phyloP scores from a whole-genome alignment of 2,113 vertebrate genomes.

The Mesoclemmys tuberculata region DNA sequence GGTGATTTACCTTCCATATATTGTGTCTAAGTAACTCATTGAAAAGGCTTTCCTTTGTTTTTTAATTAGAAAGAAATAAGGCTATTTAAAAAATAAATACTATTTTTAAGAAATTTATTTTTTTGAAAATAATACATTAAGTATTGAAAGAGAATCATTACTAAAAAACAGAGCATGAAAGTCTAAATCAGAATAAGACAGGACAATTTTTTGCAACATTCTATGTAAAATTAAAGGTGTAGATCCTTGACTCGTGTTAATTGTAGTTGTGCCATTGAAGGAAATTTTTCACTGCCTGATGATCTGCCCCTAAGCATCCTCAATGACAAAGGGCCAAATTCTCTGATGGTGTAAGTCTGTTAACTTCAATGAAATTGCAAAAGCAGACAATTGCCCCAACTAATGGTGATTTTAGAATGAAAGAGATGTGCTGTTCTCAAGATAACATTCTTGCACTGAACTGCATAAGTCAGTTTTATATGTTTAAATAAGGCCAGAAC shows the following conservation, averaged over 20 bases:
- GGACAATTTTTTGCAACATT: too few species aligned
- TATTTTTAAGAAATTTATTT: background rate
- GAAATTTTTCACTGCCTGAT: background rate
- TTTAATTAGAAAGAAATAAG: background rate
- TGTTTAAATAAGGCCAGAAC: background rate
- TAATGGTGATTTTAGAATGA: background rate
- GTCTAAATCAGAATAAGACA: too few species aligned
- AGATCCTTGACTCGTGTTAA: background rate
- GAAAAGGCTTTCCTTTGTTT: background rate
- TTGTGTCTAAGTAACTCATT: background rate
- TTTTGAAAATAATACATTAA: background rate
- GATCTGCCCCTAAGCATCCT: background rate
- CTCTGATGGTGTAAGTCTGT: background rate
- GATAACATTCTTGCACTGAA: background rate
- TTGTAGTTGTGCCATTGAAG: background rate
- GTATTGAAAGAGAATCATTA: too few species aligned
- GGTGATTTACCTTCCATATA: background rate
- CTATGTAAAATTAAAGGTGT: background rate
- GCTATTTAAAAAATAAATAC: background rate
- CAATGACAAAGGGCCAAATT: background rate
- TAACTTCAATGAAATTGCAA: background rate
- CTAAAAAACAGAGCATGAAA: too few species aligned
- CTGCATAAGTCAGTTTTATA: background rate
- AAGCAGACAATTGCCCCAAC: background rate
- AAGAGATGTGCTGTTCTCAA: background rate